Base-by-base conservation (phyloP, 2,797 vertebrate species). In the Poecile montanus region DNA sequence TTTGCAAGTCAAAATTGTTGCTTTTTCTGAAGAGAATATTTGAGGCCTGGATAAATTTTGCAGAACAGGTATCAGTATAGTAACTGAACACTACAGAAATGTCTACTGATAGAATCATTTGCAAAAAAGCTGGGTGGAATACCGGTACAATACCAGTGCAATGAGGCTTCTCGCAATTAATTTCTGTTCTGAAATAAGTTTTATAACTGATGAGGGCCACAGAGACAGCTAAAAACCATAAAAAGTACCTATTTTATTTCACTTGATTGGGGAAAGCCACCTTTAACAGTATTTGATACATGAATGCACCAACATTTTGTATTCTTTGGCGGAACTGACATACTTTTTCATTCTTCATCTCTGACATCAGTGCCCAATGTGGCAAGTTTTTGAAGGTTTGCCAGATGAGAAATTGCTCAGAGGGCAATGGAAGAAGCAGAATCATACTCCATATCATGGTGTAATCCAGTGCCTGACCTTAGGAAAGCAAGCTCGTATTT, bases 371-470 rank as follows among this genome's bases (percentile, higher is more conserved):
- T 62, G 77, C 21, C 79, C 32, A 0, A 86, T 36, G 21, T 96
- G 58, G 34, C 63, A 94, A 88, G 68, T 56, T 74, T 91, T 54
- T 85, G 73, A 88, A 91, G 57, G 56, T 53, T 90, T 91, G 17
- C 71, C 44, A 81, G 36, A 70, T 47, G 40, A 92, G 62, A 92
- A 96, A 79, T 89, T 70, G 65, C 62, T 81, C 36, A 23, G 40
- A 83, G 56, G 15, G n/a, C 65, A 81, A 51, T 19, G 25, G 36
- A 94, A 87, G 85, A 85, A 76, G 61, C 45, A 92, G 47, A 95
- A 71, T 68, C 32, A 53, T 7, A 4, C 30, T 53, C 57, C 6
- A 2, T 62, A 81, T 72, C 56, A 60, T 45, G 36, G 47, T 78
- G 36, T 91, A 91, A 90, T 93, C 61, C n/a, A 42, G 17, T 40